A percentile compares a stretch with the other conserved stretches of the same genome.
Evolutionary conservation across 2,797 vertebrate species (phyloP).

Genomic region (Fistularia commersonii): DNA sequence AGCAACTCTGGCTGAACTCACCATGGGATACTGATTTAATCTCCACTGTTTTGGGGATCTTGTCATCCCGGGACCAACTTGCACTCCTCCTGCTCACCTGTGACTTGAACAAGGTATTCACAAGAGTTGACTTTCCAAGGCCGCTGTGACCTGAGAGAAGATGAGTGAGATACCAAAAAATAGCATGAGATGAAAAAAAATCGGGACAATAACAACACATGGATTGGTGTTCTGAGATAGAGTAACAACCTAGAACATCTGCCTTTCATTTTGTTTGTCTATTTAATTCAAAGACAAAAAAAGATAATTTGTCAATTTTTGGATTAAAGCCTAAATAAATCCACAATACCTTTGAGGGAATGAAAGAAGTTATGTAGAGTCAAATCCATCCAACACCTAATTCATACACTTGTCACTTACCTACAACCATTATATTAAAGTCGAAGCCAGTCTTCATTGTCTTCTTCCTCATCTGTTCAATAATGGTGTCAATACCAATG

Average conservation of each 20-base stretch:
- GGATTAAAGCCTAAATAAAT: no score
- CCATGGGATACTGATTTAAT: conserved; percentile 94
- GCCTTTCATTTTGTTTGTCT: no score
- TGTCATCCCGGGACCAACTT: conserved; percentile 91
- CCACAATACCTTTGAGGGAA: no score
- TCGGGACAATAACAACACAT: no score
- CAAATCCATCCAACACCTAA: background rate
- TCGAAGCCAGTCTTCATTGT: conserved; percentile 98
- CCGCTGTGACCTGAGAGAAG: conserved; percentile 85
- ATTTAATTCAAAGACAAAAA: no score
- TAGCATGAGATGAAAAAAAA: background rate
- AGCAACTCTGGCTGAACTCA: conserved; percentile 61
- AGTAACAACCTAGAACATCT: no score
- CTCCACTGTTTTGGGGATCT: conserved; percentile 96
- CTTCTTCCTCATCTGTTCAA: conserved; percentile 98
- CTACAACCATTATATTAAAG: conserved; percentile 98
- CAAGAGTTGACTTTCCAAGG: conserved; percentile 91
- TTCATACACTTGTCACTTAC: conserved; percentile 65
- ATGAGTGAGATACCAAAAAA: conserved; percentile 4
- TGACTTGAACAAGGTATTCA: conserved; percentile 97
- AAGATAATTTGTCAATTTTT: no score
- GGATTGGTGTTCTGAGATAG: no score
- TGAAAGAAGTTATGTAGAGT: no score
- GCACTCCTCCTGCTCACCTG: conserved; percentile 93
- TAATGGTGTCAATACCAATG: conserved; percentile 96